Evolutionary conservation across 1,140 invertebrate species (phyloP).

Genomic region (Zaprionus taronus): DNA sequence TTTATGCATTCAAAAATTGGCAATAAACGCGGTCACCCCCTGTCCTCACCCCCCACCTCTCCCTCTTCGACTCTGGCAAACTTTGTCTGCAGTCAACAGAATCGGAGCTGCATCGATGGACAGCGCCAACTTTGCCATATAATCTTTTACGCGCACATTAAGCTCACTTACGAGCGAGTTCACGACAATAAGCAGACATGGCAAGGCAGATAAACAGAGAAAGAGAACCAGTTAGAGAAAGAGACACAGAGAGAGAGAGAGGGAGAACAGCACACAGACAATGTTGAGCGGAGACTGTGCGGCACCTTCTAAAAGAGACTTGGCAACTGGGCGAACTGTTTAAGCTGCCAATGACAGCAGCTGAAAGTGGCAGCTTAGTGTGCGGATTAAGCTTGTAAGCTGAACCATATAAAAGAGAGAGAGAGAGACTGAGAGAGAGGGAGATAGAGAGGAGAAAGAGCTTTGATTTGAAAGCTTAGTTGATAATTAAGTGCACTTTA

Average conservation of each 20-base stretch:
- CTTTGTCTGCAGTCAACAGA: slow-evolving; percentile 56
- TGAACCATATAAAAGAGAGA: background rate
- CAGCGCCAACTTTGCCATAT: slow-evolving; percentile 72
- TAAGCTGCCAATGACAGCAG: slow-evolving; percentile 40
- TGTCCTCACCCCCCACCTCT: background rate
- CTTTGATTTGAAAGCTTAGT: slow-evolving; percentile 10
- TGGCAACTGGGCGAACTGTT: slow-evolving; percentile 25
- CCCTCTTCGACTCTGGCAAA: slow-evolving; percentile 45
- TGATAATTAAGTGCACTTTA: background rate
- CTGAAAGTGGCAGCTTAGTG: slow-evolving; percentile 32
- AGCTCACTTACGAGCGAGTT: slow-evolving; percentile 65
- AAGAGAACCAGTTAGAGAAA: background rate
- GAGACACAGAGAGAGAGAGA: background rate
- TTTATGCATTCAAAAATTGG: slow-evolving; percentile 81
- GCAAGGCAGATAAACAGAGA: background rate
- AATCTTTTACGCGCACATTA: slow-evolving; percentile 78
- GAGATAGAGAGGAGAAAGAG: background rate
- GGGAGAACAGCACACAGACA: slow-evolving; percentile 9
- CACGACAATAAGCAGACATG: slow-evolving; percentile 38
- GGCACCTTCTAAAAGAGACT: slow-evolving; percentile 35
- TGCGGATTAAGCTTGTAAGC: slow-evolving; percentile 15
- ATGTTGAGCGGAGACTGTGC: slow-evolving; percentile 38
- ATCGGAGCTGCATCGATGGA: slow-evolving; percentile 41
- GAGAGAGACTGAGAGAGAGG: background rate
- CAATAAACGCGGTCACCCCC: slow-evolving; percentile 67